A percentile compares a stretch with the other conserved stretches of the same genome.
Conservation (phyloP, 1,140 invertebrate species). For the Musca domestica region DNA sequence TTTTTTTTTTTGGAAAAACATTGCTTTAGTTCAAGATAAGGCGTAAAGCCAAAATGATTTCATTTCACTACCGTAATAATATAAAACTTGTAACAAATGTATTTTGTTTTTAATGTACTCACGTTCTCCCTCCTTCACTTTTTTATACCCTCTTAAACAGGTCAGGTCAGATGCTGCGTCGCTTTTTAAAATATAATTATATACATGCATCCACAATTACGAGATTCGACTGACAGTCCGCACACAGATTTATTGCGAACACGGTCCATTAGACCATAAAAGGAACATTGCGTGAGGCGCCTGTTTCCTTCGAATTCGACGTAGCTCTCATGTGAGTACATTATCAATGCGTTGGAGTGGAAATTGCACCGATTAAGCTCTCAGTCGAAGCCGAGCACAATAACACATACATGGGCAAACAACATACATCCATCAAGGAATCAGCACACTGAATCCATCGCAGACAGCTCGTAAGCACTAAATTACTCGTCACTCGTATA, state of each 20-base stretch:
- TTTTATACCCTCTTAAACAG: no score
- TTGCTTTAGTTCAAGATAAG: no score
- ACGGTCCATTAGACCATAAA: conserved; percentile 18
- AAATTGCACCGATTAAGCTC: conserved; percentile 38
- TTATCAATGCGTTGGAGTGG: conserved; percentile 53
- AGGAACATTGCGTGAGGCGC: conserved; percentile 35
- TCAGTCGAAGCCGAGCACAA: not conserved
- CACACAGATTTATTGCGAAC: not conserved
- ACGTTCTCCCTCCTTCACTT: no score
- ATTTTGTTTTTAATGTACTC: no score
- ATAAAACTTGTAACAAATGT: no score
- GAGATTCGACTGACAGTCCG: no score
- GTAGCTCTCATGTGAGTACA: conserved; percentile 48
- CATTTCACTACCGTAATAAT: no score
- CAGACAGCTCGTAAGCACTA: conserved; percentile 32
- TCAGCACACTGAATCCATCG: conserved; percentile 28
- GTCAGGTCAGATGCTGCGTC: no score
- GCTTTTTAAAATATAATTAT: no score
- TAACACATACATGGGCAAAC: conserved; percentile 39
- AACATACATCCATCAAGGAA: not conserved
- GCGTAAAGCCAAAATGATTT: no score
- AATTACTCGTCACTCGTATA: conserved; percentile 18
- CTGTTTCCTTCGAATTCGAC: conserved; percentile 41
- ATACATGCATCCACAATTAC: no score
- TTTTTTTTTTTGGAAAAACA: no score